Conservation (phyloP, 2,797 vertebrate species). For the Lacerta viridis region DNA sequence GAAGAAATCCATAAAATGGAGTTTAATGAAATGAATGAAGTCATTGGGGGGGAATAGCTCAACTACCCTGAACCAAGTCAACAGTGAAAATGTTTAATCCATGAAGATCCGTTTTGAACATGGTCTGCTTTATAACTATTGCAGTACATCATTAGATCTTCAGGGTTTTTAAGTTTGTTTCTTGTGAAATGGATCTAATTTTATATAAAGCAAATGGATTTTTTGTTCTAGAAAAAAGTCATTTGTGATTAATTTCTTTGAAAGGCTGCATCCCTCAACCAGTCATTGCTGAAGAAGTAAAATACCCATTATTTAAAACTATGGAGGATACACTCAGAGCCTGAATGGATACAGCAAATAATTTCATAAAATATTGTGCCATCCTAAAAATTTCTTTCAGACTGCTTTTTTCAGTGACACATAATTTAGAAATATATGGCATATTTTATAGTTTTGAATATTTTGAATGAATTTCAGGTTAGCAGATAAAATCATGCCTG, state of each 20-base stretch:
- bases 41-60: constrained; percentile 70
- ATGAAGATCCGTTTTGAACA: constrained; percentile 42
- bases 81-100: constrained; percentile 70
- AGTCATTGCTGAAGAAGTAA: constrained; percentile 68
- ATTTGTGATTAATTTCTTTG: constrained; percentile 73
- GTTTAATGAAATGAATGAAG: constrained; percentile 82
- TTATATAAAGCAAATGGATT: constrained; percentile 56
- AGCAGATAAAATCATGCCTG: constrained; percentile 45
- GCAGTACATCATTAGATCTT: constrained; percentile 44
- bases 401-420: constrained; percentile 47
- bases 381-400: constrained; percentile 21
- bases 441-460: constrained; percentile 55
- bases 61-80: constrained; percentile 50
- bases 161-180: constrained; percentile 57
- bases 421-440: constrained; percentile 24
- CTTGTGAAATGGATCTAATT: constrained; percentile 62
- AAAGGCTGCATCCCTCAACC: constrained; percentile 69
- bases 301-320: constrained; percentile 62
- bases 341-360: constrained; percentile 54
- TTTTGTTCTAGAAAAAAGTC: constrained; percentile 73
- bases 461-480: constrained; percentile 41
- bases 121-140: constrained; percentile 32
- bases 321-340: constrained; percentile 52
- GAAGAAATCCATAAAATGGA: constrained; percentile 86
- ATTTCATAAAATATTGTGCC: constrained; percentile 46